Evolutionary conservation across 2,797 vertebrate species (phyloP).

Genomic region (Capromys pilorides): DNA sequence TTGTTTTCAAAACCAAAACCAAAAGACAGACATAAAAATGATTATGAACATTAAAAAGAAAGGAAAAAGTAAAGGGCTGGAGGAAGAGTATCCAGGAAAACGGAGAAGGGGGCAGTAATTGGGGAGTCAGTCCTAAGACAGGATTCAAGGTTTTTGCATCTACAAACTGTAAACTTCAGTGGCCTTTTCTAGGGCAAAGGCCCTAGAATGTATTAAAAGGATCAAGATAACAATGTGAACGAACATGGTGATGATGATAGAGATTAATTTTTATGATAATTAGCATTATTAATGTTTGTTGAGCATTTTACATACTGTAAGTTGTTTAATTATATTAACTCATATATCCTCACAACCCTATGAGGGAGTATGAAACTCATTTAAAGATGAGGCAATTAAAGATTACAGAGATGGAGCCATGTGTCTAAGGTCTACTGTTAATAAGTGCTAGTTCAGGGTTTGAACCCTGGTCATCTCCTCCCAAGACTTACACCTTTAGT

Average conservation of each 20-base stretch:
- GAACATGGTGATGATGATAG: background rate
- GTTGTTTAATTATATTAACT: constrained; percentile 23
- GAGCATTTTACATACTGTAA: background rate
- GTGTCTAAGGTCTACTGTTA: background rate
- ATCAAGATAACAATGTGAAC: background rate
- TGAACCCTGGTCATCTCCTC: background rate
- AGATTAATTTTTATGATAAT: background rate
- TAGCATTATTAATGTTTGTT: background rate
- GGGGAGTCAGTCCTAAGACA: background rate
- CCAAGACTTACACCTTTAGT: background rate
- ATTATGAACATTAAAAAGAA: background rate
- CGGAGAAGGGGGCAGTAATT: background rate
- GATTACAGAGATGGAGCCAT: background rate
- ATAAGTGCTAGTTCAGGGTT: background rate
- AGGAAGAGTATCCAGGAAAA: background rate
- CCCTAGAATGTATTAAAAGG: background rate
- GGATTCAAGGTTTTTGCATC: background rate
- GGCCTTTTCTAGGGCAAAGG: background rate
- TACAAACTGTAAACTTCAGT: background rate
- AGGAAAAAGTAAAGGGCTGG: background rate
- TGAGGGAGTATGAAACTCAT: background rate
- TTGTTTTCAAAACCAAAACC: background rate
- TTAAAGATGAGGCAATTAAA: background rate
- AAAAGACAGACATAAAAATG: background rate
- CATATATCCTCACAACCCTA: background rate